Base-by-base conservation (phyloP, 1,140 invertebrate genomes). In the Aphelinus atriplicis region DNA sequence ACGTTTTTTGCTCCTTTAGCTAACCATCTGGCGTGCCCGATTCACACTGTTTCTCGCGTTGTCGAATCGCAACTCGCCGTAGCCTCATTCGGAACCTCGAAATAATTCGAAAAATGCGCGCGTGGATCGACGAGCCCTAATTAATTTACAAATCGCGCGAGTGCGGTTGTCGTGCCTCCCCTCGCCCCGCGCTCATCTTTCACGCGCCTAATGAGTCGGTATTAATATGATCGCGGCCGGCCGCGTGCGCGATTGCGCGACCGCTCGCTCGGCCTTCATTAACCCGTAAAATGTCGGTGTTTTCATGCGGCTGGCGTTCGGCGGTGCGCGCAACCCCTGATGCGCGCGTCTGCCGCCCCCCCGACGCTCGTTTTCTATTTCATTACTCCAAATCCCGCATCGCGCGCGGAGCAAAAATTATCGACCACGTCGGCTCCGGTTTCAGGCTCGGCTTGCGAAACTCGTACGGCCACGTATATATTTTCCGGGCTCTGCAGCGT, bases 171-270 rank as follows among this genome's bases (percentile, higher is more conserved):
- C 26, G 26, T 26, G 26, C 26, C 42, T 9, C 57, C 47, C 56
- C n/a, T 26, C 70, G 1, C 9, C 50, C 2, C 3, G 48, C 50
- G 61, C 56, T 68, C 47, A 73, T 73, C 65, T 60, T 73, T 73
- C 57, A 67, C 65, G 48, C 50, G 58, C 65, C 55, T 73, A 68
- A 73, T 73, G 72, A 73, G 72, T 67, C 58, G 57, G 72, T 68
- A 73, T 66, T 73, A 62, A 68, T 67, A 73, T 67, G 48, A 26
- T 26, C 26, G 26, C 26, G 26, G 55, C 6, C 43, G 45, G 47
- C 7, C 43, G 26, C 26, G 26, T 0, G 26, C 26, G 26, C 26
- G 26, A 26, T 26, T 5, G 51, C 48, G 45, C 53, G 51, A 62
- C 50, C 43, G 53, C n/a, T 60, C 69, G 7, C 43, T 56, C 55